Evolutionary conservation across 2,113 vertebrate species (phyloP), one percentile per base, ranked within the genome.

Genomic region (Odocoileus virginianus): DNA sequence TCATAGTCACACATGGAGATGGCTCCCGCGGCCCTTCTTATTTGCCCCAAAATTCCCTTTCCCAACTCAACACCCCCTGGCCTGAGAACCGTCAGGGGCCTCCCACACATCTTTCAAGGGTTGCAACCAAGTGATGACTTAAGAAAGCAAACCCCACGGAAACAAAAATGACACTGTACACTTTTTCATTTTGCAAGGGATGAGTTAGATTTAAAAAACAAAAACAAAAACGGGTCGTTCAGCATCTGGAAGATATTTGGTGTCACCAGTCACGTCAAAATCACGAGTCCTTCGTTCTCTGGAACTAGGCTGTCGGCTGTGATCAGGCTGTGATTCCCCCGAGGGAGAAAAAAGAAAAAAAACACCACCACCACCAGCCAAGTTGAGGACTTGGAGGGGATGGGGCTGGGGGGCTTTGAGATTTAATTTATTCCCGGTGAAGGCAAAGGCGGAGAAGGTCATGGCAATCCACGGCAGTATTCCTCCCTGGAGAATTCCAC

Each of bases 41-140:
- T 54, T 43, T 30, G 30, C 28, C 58, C 54, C 2, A 13, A 67
- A n/a, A 58, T 47, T 47, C 71, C 7, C 0, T 58, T 57, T n/a
- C 5, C 19, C 15, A 17, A 21, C 60, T 43, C 60, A 13, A 0
- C 3, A 11, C 0, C 0, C 17, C 13, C 7, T 25, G n/a, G 21
- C 14, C 55, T 40, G 33, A 54, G 19, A 52, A 40, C 47, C 15
- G 2, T 79, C 28, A 1, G 8, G 43, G 5, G 76, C 8, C 4
- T 79, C 27, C 15, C 15, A 47, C 76, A 10, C 33, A 23, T 25
- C 71, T 58, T 0, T 2, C 74, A 27, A 81, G 55, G 30, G 25
- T 57, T 2, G 16, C 36, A n/a, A 45, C 36, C 60, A 19, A 3
- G 15, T 21, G 36, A 33, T 52, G 60, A 36, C 60, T 12, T 33